Base-by-base conservation (phyloP, 53 echinoderm and acorn worm genomes). In the Actinopyga echinites region DNA sequence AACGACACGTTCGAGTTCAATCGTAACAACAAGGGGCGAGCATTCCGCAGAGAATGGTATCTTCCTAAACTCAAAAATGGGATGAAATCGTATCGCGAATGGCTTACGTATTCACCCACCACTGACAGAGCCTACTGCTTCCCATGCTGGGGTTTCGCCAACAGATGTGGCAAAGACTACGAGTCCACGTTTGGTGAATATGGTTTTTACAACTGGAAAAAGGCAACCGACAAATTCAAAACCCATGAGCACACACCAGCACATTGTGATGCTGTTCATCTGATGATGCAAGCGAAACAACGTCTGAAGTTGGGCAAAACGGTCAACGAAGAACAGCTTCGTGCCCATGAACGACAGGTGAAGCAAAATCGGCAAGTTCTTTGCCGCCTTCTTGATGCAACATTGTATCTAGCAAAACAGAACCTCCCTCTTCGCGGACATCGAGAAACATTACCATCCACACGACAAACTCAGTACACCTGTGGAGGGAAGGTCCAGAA, bases 281-380 rank as follows among this genome's bases (percentile, higher is more conserved):
- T 78, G 55, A 28, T 71, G 36, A 33, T 71, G 73, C 40, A 40
- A 40, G 40, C 40, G 40, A 40, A 40, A 40, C 40, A 40, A 59
- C 79, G 79, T 1, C 32, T 78, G 37, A 78, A 78, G 23, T 78
- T 78, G 37, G 79, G 79, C 49, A 78, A 78, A 55, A 52, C 79
- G 13, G 55, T 78, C 32, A 78, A 55, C 55, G 49, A 49, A 28
- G 79, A 78, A 55, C 79, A 78, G 26, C 53, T 78, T 32, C 55
- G 79, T 78, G 79, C 79, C 32, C 54, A 24, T 52, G 79, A 78
- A 53, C 53, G 55, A 78, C 79, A 78, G 55, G 55, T 78, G 53
- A 78, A 78, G 32, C 79, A 53, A 22, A 78, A 52, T 78, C 55
- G 79, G 19, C 79, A 78, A 53, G 55, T 78, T 52, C 79, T 78